Evolutionary conservation across 2,113 vertebrate genomes (phyloP).

Genomic region (Hirundichthys speculiger): DNA sequence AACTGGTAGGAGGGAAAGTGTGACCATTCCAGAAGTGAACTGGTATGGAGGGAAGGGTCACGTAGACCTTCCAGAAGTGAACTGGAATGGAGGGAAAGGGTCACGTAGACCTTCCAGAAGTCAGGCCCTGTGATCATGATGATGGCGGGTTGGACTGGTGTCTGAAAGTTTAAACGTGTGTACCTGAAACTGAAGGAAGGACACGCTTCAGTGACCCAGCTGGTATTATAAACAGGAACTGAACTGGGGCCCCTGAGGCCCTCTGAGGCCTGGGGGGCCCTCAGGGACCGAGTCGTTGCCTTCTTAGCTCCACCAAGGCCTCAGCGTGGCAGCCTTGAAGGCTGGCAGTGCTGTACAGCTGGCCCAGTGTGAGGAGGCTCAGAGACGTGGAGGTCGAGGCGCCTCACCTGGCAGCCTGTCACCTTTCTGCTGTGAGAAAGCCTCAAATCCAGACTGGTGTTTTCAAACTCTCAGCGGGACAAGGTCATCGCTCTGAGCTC

Average conservation of each 20-base stretch:
- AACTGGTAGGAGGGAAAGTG: no score
- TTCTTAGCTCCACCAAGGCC: background rate
- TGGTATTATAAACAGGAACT: no score
- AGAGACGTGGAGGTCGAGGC: background rate
- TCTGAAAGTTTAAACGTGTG: no score
- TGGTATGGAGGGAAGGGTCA: no score
- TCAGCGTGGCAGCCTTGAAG: conserved; percentile 10
- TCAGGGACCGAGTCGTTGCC: background rate
- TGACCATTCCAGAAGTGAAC: no score
- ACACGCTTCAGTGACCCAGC: no score
- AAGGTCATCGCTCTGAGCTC: conserved; percentile 4
- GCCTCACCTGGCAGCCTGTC: background rate
- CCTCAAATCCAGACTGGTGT: conserved; percentile 24
- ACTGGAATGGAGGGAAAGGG: no score
- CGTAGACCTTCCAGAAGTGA: no score
- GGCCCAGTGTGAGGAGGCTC: background rate
- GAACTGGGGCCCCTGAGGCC: background rate
- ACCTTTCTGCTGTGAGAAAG: background rate
- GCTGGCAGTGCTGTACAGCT: background rate
- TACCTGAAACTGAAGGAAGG: no score
- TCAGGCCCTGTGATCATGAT: no score
- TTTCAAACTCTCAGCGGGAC: background rate
- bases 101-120: no score
- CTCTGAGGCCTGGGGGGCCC: conserved; percentile 13
- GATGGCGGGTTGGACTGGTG: no score